phyloP scores from a whole-genome alignment of 2,888 invertebrate genomes.

The Saturnia japonica region DNA sequence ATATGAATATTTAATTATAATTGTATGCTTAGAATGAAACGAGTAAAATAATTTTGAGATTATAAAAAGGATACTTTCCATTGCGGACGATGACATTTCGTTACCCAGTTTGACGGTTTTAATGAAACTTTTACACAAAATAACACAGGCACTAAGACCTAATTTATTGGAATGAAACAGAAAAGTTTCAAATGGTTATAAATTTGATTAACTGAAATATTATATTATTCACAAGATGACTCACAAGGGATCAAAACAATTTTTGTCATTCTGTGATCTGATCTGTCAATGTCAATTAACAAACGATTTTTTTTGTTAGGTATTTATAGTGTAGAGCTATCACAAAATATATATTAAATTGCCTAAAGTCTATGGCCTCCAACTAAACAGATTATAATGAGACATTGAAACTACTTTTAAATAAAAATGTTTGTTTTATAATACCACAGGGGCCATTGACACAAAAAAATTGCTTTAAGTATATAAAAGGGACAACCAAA shows the following conservation, averaged over 20 bases:
- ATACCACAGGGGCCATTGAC: too few relatives aligned
- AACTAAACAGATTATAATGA: too few relatives aligned
- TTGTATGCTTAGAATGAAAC: neutral
- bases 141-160: constrained; percentile 35
- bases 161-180: constrained; percentile 14
- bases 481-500: too few relatives aligned
- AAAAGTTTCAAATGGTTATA: neutral
- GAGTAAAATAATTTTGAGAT: neutral
- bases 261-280: constrained; percentile 15
- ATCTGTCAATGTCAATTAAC: constrained; percentile 6
- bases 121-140: constrained; percentile 46
- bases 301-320: neutral
- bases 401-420: too few relatives aligned
- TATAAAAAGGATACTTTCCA: constrained; percentile 94
- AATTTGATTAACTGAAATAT: neutral
- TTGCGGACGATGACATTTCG: constrained; percentile 93
- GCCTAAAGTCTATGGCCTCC: too few relatives aligned
- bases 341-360: too few relatives aligned
- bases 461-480: too few relatives aligned
- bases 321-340: too few relatives aligned
- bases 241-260: constrained; percentile 37
- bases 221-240: constrained; percentile 34
- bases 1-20: neutral
- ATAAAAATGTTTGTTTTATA: too few relatives aligned
- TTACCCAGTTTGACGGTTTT: constrained; percentile 87